Evolutionary conservation across 2,888 invertebrate genomes (phyloP), one percentile per base, ranked within the genome.

Genomic region (Omphaloscelis lunosa): DNA sequence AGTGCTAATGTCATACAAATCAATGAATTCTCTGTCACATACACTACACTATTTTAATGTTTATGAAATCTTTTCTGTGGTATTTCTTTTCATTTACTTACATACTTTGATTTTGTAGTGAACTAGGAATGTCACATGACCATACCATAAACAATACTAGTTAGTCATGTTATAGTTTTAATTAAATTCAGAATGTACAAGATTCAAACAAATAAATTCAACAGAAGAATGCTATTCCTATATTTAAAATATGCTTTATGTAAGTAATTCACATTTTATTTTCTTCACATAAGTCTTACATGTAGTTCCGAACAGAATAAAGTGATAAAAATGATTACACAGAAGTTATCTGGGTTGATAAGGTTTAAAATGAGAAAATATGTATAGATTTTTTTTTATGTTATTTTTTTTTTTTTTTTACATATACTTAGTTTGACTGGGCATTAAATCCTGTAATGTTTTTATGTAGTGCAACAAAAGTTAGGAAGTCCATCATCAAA

Each of bases 261-360:
- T 45, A 59, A 53, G 3, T 45, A 78, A 34, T 34, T 66, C 56
- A 68, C n/a, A 67, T 45, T 39, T 62, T 12, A 51, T 58, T 59
- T 74, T 74, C 3, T 75, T 56, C 48, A 62, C 23, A 29, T 61
- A 53, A 34, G 48, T 77, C 41, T 78, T 48, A 51, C 59, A 73
- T 66, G 8, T 72, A 56, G 45, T 77, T 34, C 45, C 0, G 51
- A 45, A 75, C 59, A 67, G 71, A 82, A 77, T 82, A 63, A 79
- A 83, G 68, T 88, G 92, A 91, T 92, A 90, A 89, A 72, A 86
- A 71, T 89, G 86, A 90, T 90, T 88, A 80, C 87, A 86, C 76
- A 80, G 72, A 78, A 83, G 71, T 80, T 89, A 87, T 86, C 85
- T 75, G n/a, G 59, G 9, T 68, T 77, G 88, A 85, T 89, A 87